These are phyloP conservation scores for Drosophila mayaguana DNA, from an alignment of 2,888 invertebrate species.

Conservation along the genomic window DNA sequence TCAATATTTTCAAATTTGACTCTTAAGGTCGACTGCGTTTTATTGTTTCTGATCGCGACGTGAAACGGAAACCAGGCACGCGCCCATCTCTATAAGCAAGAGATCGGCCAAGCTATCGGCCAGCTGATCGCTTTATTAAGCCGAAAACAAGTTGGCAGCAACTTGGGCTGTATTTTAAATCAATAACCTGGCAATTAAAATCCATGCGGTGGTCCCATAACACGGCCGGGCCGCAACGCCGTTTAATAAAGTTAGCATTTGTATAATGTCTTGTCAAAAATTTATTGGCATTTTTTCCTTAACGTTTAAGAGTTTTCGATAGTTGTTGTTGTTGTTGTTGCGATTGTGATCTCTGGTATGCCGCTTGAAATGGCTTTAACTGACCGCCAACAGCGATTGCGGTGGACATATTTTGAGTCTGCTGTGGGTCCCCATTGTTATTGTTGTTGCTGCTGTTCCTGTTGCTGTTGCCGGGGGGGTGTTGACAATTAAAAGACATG, in stretches of 20 bases:
- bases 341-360: constrained; percentile 74
- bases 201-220: constrained; percentile 66
- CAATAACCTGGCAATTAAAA: constrained; percentile 73
- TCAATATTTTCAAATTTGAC: neutral
- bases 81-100: constrained; percentile 14
- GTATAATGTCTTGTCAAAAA: constrained; percentile 76
- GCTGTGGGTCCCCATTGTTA: constrained; percentile 24
- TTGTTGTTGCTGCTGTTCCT: constrained; percentile 8
- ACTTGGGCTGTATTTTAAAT: constrained; percentile 54
- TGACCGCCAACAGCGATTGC: constrained; percentile 48
- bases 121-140: constrained; percentile 66
- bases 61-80: neutral
- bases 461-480: constrained; percentile 23
- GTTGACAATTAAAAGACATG: constrained; percentile 67
- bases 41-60: neutral
- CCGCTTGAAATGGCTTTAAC: constrained; percentile 51
- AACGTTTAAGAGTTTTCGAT: constrained; percentile 29
- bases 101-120: constrained; percentile 17
- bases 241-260: constrained; percentile 75
- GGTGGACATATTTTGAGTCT: constrained; percentile 40
- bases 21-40: neutral
- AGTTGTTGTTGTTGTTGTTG: constrained; percentile 29
- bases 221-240: constrained; percentile 15
- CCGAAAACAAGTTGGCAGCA: constrained; percentile 37
- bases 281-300: constrained; percentile 72